Percentiles rank a stretch among this genome's conserved stretches.
phyloP scores from a whole-genome alignment of 2,888 invertebrate species.

The Oscheius myriophilus region DNA sequence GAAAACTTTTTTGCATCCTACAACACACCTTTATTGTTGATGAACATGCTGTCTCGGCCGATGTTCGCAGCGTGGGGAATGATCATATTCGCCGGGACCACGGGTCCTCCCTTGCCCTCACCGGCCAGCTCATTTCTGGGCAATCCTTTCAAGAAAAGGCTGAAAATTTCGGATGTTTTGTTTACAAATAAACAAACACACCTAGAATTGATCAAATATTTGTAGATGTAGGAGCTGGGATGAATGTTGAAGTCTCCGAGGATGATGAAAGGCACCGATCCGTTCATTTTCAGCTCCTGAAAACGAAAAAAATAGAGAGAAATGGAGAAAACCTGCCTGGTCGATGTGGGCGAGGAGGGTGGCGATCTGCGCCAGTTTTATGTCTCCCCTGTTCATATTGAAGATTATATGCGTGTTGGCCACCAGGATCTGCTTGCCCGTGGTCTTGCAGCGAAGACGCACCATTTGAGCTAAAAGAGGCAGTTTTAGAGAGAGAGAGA shows the following conservation, averaged over 20 bases:
- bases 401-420: constrained; percentile 94
- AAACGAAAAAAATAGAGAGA: too few relatives aligned
- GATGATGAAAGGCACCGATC: constrained; percentile 80
- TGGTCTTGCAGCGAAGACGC: constrained; percentile 38
- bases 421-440: constrained; percentile 76
- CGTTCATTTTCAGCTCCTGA: constrained; percentile 14
- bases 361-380: constrained; percentile 87
- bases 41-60: constrained; percentile 15
- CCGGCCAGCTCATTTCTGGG: constrained; percentile 27
- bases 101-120: constrained; percentile 16
- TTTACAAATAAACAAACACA: constrained; percentile 5
- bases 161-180: not conserved
- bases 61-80: constrained; percentile 9
- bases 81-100: constrained; percentile 10
- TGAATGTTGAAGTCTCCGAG: constrained; percentile 92
- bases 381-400: constrained; percentile 88
- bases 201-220: constrained; percentile 76
- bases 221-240: constrained; percentile 81
- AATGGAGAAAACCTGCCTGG: constrained; percentile 74
- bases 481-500: too few relatives aligned
- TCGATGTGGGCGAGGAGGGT: constrained; percentile 86
- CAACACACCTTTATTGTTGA: not conserved
- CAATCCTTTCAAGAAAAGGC: constrained; percentile 19
- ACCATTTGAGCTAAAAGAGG: constrained; percentile 52
- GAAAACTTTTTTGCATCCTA: too few relatives aligned